These are phyloP conservation scores for Benitochromis conjunctus DNA, from an alignment of 2,113 vertebrate genomes.

Conservation along the genomic window DNA sequence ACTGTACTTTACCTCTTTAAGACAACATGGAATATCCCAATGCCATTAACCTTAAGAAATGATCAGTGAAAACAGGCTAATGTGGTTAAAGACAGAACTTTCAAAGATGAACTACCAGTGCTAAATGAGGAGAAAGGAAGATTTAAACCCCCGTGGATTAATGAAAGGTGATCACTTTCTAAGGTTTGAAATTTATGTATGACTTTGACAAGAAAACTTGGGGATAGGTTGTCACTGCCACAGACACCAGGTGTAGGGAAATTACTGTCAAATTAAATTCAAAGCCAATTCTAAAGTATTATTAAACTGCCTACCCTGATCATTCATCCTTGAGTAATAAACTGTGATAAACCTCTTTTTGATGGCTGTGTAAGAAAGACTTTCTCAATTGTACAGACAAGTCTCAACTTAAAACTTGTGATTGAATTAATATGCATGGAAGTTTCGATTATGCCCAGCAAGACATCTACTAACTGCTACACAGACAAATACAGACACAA, in stretches of 20 bases:
- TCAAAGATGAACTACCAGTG: neutral
- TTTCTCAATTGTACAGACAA: neutral
- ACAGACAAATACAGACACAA: neutral
- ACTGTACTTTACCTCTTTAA: neutral
- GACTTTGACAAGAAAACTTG: neutral
- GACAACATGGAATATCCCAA: neutral
- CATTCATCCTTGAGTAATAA: neutral
- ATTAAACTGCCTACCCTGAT: neutral
- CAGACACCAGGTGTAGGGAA: neutral
- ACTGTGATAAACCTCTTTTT: neutral
- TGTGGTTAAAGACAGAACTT: neutral
- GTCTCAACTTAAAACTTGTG: neutral
- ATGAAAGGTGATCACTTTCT: neutral
- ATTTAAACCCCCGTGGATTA: constrained; percentile 4
- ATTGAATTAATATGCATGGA: neutral
- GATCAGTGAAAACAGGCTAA: neutral
- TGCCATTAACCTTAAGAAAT: constrained; percentile 8
- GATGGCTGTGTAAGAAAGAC: neutral
- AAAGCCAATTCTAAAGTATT: neutral
- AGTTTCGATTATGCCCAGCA: neutral
- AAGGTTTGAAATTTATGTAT: neutral
- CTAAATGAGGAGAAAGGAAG: constrained; percentile 8
- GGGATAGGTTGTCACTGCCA: neutral
- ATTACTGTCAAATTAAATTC: neutral
- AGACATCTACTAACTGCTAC: neutral